Conservation (phyloP, 2,113 vertebrate genomes). For the Accipiter cooperii region DNA sequence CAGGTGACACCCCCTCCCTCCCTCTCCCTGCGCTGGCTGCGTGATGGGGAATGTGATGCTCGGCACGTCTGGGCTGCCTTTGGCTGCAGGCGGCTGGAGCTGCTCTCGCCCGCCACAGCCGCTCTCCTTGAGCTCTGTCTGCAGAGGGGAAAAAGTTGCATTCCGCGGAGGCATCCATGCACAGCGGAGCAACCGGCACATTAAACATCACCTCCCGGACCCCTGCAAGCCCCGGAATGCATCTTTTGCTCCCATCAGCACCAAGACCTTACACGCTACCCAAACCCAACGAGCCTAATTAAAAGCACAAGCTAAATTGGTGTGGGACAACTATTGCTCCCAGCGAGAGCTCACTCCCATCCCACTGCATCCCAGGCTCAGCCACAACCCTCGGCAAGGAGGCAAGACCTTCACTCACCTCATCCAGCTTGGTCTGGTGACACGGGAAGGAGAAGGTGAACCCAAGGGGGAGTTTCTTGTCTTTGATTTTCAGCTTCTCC, state of each 20-base stretch:
- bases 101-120: neutral
- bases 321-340: neutral
- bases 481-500: constrained; percentile 90
- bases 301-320: neutral
- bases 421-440: constrained; percentile 89
- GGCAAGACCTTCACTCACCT: constrained; percentile 72
- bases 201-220: neutral
- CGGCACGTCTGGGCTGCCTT: neutral
- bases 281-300: neutral
- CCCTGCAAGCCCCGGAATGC: rapidly evolving
- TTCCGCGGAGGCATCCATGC: rapidly evolving
- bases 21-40: neutral
- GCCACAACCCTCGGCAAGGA: rapidly evolving
- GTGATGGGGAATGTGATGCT: neutral
- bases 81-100: neutral
- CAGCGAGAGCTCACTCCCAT: neutral
- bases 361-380: neutral
- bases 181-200: rapidly evolving
- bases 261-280: neutral
- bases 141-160: neutral
- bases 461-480: constrained; percentile 90
- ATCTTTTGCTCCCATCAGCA: rapidly evolving
- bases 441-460: constrained; percentile 98
- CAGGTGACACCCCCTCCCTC: neutral
- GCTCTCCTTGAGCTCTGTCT: neutral